These are phyloP conservation scores for Bombus sibiricus DNA, from an alignment of 1,140 invertebrate species.

Conservation along the genomic window DNA sequence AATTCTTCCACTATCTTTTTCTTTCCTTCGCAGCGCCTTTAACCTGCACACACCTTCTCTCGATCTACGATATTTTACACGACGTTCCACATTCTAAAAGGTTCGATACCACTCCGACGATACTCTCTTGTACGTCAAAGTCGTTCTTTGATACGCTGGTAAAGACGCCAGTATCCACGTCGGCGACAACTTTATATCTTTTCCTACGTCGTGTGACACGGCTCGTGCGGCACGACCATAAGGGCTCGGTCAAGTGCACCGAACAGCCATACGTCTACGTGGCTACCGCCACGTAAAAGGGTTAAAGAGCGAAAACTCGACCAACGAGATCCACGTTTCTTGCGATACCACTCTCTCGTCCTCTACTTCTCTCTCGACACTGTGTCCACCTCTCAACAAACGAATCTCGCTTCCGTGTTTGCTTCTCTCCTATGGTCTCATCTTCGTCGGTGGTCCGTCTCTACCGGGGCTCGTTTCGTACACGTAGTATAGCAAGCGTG, in stretches of 20 bases:
- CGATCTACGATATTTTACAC: background rate
- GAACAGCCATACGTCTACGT: background rate
- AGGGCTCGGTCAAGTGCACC: constrained; percentile 1
- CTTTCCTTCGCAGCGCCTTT: background rate
- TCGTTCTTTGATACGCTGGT: too few species aligned
- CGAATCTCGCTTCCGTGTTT: constrained; percentile 10
- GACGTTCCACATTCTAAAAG: background rate
- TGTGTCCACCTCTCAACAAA: background rate
- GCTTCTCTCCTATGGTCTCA: background rate
- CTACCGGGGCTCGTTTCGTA: constrained; percentile 17
- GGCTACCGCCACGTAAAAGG: background rate
- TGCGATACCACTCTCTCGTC: background rate
- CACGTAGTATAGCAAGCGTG: constrained; percentile 15
- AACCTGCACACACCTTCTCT: background rate
- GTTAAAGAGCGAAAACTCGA: background rate
- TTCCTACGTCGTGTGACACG: background rate
- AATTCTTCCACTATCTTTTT: background rate
- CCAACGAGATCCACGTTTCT: constrained; percentile 9
- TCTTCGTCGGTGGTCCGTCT: background rate
- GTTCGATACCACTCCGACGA: background rate
- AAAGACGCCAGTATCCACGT: background rate
- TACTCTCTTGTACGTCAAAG: background rate
- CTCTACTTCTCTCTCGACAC: background rate
- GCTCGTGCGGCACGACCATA: background rate
- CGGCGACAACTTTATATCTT: background rate